phyloP scores from a whole-genome alignment of 2,888 invertebrate species.

The Caenorhabditis sp. region DNA sequence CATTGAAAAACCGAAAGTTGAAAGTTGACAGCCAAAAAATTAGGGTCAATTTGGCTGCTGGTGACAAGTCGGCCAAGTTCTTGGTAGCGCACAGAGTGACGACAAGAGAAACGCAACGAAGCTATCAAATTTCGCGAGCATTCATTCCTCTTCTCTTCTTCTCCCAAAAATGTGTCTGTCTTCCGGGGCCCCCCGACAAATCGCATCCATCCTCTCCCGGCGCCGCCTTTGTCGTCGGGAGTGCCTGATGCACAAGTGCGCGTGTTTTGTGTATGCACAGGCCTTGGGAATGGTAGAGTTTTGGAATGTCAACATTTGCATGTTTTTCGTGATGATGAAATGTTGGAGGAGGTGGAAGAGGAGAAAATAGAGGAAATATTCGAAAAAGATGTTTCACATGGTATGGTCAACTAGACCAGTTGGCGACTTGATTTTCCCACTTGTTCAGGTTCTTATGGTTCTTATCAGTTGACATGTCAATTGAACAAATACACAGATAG shows the following conservation, averaged over 20 bases:
- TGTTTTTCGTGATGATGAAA: conserved; percentile 60
- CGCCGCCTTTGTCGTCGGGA: conserved; percentile 61
- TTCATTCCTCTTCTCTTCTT: conserved; percentile 6
- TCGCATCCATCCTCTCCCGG: conserved; percentile 43
- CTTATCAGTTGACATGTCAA: conserved; percentile 43
- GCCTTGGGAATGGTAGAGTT: conserved; percentile 61
- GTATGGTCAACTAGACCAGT: conserved; percentile 15
- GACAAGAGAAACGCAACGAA: conserved; percentile 10
- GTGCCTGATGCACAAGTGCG: conserved; percentile 54
- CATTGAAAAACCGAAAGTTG: too few relatives aligned
- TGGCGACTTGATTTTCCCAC: conserved; percentile 41
- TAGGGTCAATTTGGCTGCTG: neutral
- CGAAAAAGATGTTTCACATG: conserved; percentile 30
- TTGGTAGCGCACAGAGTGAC: neutral
- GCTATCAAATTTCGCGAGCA: conserved; percentile 56
- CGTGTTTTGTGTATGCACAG: conserved; percentile 61
- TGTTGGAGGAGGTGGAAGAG: too few relatives aligned
- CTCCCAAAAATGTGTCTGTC: conserved; percentile 54
- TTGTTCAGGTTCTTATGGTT: conserved; percentile 8
- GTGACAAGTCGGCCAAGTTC: conserved; percentile 13
- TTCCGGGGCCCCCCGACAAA: conserved; percentile 32
- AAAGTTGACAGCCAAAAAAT: conserved; percentile 25
- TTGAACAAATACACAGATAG: conserved; percentile 32
- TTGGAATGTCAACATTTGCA: conserved; percentile 64
- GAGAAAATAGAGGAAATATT: neutral